Evolutionary conservation across 2,113 vertebrate genomes (phyloP).

Genomic region (Anhinga anhinga): DNA sequence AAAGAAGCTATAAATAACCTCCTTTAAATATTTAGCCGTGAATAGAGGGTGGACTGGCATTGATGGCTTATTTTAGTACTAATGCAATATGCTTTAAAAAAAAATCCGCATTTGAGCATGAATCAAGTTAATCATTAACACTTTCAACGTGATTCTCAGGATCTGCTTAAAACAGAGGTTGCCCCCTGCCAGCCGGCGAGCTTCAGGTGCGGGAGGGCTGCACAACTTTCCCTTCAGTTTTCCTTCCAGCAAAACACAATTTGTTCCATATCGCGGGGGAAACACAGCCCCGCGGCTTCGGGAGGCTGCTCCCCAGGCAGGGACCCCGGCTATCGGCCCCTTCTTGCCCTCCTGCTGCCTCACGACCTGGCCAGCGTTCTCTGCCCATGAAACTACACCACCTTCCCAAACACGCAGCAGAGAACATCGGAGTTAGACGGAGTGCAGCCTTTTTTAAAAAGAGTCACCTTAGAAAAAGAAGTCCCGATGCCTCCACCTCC

Average conservation of each 20-base stretch:
- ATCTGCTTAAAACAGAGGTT: background rate
- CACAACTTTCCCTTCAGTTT: background rate
- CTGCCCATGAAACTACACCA: background rate
- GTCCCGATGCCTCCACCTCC: background rate
- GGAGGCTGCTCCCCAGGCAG: background rate
- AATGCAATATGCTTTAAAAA: slow-evolving; percentile 70
- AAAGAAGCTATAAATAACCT: slow-evolving; percentile 80
- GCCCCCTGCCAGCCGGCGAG: background rate
- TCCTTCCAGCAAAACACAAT: background rate
- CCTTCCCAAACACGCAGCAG: background rate
- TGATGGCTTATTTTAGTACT: slow-evolving; percentile 78
- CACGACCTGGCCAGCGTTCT: background rate
- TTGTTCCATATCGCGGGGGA: rapidly evolving
- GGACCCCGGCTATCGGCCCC: rapidly evolving
- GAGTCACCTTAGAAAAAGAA: background rate
- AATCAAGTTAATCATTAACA: slow-evolving; percentile 73
- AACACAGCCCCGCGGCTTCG: rapidly evolving
- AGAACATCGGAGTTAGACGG: rapidly evolving
- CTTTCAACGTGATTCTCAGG: slow-evolving; percentile 48
- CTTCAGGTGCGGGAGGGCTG: background rate
- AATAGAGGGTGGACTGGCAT: slow-evolving; percentile 79
- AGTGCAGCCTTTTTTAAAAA: rapidly evolving
- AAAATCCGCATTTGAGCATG: slow-evolving; percentile 63
- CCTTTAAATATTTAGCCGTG: slow-evolving; percentile 78
- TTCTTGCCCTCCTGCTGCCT: background rate